Evolutionary conservation across 1,140 invertebrate species (phyloP), one percentile per base, ranked within the genome.

Genomic region (Pachypeltis micranthus): DNA sequence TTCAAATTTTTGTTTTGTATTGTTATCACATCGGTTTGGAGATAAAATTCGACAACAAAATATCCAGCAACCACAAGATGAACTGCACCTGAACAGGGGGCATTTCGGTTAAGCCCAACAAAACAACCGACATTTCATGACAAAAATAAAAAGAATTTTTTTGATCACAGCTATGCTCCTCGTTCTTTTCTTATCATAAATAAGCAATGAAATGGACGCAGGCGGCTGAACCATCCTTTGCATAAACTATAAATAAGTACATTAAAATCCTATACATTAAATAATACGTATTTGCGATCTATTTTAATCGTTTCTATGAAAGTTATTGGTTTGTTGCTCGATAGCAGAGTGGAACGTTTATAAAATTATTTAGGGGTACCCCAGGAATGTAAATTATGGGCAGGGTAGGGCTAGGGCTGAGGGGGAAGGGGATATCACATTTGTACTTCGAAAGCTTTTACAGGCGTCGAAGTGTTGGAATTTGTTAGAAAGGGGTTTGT

Each of bases 401-500:
- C 7, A n/a, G 34, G 7, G 34, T 39, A 7, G 34, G 12, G 47
- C 21, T 51, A 51, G 47, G 47, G 47, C 19, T 51, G n/a, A n/a
- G n/a, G 12, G 12, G 7, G 10, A 10, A 16, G 10, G 4, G 7
- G 47, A 21, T 51, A 59, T 73, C 70, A 80, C 77, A 81, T 80
- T 63, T 81, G 77, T 25, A 82, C 78, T 70, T 81, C 77, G 70
- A 82, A 82, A 34, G 79, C 74, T 68, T 80, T 81, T 7, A 80
- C 74, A 59, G 76, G 70, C 63, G 74, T 74, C 44, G 72, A 69
- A 27, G 68, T 59, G 54, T 51, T 54, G 12, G 54, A 56, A 55
- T 39, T 65, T 55, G 73, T 71, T 54, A 74, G 68, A 66, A 79
- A 80, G 2, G 79, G 77, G 66, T 79, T 80, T n/a, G 74, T 74